Evolutionary conservation across 2,113 vertebrate species (phyloP).

Genomic region (Nesoenas mayeri): DNA sequence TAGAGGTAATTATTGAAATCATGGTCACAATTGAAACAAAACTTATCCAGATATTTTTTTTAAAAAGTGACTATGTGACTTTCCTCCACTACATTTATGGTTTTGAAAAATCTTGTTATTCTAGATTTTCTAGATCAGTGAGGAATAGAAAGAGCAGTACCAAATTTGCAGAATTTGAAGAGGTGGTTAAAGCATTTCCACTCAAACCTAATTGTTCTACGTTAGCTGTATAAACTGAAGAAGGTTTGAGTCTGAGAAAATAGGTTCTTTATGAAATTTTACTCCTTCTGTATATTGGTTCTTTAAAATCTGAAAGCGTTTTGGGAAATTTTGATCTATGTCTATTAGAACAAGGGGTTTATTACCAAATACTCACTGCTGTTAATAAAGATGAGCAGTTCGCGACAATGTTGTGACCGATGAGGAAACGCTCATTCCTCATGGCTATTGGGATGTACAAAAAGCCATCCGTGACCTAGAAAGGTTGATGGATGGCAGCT

Average conservation of each 20-base stretch:
- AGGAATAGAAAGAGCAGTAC: background rate
- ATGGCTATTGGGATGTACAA: background rate
- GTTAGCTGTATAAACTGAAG: background rate
- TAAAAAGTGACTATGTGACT: background rate
- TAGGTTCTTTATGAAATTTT: background rate
- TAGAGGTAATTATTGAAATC: background rate
- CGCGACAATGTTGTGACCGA: background rate
- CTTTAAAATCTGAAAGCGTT: background rate
- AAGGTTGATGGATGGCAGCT: background rate
- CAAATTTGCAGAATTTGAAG: background rate
- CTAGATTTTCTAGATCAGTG: background rate
- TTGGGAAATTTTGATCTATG: background rate
- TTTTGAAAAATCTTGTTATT: background rate
- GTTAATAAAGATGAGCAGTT: background rate
- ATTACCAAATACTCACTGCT: background rate
- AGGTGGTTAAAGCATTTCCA: background rate
- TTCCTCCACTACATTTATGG: rapidly evolving
- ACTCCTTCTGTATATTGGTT: rapidly evolving
- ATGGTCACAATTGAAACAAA: background rate
- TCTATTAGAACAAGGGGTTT: background rate
- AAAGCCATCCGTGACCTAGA: background rate
- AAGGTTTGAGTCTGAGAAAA: background rate
- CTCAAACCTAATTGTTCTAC: background rate
- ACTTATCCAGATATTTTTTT: background rate
- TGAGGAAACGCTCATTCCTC: background rate